Evolutionary conservation across 2,113 vertebrate genomes (phyloP).

Genomic region (Corvus cornix): DNA sequence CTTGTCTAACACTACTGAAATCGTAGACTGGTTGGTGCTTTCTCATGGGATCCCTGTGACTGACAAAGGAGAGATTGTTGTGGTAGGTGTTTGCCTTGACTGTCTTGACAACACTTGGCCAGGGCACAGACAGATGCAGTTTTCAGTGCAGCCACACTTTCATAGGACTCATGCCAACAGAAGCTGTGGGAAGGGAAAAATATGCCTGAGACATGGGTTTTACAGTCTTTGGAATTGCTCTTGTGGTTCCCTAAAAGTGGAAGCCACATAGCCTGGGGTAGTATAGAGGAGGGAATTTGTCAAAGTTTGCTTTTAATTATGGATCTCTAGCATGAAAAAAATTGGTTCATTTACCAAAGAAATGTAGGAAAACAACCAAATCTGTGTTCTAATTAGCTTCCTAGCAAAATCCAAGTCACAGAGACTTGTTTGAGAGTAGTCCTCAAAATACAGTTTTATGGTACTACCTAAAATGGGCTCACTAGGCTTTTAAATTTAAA

Average conservation of each 20-base stretch:
- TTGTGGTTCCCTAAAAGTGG: not conserved
- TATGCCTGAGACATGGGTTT: not conserved
- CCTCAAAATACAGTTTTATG: not conserved
- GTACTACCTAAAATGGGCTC: not conserved
- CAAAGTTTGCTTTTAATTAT: conserved; percentile 2
- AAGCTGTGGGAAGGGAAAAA: not conserved
- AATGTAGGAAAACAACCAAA: not conserved
- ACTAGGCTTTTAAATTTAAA: not conserved
- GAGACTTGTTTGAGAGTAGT: not conserved
- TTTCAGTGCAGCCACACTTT: not conserved
- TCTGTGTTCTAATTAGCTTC: not conserved
- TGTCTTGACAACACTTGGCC: not conserved
- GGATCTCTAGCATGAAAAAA: not conserved
- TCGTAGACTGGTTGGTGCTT: conserved; percentile 5
- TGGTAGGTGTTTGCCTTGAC: conserved; percentile 25
- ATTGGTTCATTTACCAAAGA: not conserved
- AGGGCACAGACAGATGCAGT: not conserved
- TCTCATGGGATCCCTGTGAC: conserved; percentile 29
- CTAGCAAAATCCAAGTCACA: not conserved
- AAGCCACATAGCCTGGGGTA: not conserved
- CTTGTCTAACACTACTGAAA: not conserved
- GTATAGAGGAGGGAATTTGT: not conserved
- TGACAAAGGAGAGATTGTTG: conserved; percentile 45
- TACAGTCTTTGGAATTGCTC: not conserved
- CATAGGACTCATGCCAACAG: not conserved